These are phyloP conservation scores for Stegodyphus dumicola DNA, from an alignment of 1,140 invertebrate genomes.

Conservation along the genomic window DNA sequence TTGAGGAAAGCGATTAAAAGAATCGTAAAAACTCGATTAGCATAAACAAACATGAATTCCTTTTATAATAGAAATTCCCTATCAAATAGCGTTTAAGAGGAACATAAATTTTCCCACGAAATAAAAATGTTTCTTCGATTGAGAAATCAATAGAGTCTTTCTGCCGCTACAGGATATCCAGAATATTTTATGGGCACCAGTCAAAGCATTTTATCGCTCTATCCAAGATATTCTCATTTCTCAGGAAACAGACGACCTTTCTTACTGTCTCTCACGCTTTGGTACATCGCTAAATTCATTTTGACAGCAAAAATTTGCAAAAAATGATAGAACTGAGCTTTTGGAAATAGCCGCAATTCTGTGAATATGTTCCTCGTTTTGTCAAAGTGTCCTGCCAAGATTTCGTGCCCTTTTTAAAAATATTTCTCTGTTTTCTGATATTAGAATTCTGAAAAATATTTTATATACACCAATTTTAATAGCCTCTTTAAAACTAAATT, in stretches of 20 bases:
- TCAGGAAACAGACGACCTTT: not conserved
- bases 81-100: slow-evolving; percentile 53
- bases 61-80: slow-evolving; percentile 49
- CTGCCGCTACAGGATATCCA: not conserved
- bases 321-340: no score
- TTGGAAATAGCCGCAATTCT: no score
- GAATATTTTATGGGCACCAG: not conserved
- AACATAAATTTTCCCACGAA: slow-evolving; percentile 35
- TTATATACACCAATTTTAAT: no score
- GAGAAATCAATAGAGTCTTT: slow-evolving; percentile 50
- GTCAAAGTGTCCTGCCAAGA: no score
- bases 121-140: slow-evolving; percentile 51
- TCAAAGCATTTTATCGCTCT: slow-evolving; percentile 29
- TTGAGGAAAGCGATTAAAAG: slow-evolving; percentile 36
- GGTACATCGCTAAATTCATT: not conserved
- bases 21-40: slow-evolving; percentile 56
- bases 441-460: no score
- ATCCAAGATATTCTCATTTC: slow-evolving; percentile 18
- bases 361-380: no score
- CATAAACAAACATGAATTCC: slow-evolving; percentile 53
- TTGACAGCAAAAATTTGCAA: not conserved
- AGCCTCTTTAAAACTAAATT: no score
- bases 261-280: not conserved
- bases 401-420: no score
- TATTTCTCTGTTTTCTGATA: no score